Conservation (phyloP, 2,797 vertebrate genomes). For the Helostoma temminkii region DNA sequence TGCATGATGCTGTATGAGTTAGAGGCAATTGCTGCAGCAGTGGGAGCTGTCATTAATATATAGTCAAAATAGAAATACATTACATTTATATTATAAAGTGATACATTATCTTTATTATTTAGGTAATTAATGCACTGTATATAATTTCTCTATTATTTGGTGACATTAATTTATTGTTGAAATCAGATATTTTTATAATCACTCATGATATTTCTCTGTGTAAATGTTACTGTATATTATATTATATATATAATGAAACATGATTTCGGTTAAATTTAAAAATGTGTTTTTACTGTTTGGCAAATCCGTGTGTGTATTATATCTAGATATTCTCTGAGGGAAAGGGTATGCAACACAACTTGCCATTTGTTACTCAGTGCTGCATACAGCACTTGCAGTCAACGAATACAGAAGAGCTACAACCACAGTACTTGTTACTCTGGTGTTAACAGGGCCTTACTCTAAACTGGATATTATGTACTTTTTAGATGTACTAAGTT, state of each 20-base stretch:
- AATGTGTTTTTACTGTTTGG: not conserved
- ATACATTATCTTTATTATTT: not conserved
- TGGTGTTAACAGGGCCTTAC: too few species aligned
- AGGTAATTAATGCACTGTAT: not conserved
- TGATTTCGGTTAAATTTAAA: not conserved
- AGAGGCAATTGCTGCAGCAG: not conserved
- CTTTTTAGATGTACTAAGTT: too few species aligned
- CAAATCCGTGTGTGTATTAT: too few species aligned
- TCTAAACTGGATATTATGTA: too few species aligned
- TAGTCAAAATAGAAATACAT: not conserved
- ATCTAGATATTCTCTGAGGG: too few species aligned
- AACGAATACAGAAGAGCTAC: too few species aligned
- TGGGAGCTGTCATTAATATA: not conserved
- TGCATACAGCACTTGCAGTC: too few species aligned
- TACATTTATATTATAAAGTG: not conserved
- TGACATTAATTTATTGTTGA: not conserved
- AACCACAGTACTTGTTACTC: not conserved
- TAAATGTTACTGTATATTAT: not conserved
- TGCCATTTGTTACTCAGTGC: too few species aligned
- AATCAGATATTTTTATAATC: too few species aligned
- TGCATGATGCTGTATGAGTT: not conserved
- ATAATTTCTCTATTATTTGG: not conserved
- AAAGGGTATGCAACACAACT: too few species aligned
- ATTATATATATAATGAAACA: not conserved
- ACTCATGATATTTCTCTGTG: too few species aligned